A percentile compares a stretch with the other conserved stretches of the same genome.
These are phyloP conservation scores for Drosophila seclusa DNA, from an alignment of 2,888 invertebrate species.

Conservation along the genomic window DNA sequence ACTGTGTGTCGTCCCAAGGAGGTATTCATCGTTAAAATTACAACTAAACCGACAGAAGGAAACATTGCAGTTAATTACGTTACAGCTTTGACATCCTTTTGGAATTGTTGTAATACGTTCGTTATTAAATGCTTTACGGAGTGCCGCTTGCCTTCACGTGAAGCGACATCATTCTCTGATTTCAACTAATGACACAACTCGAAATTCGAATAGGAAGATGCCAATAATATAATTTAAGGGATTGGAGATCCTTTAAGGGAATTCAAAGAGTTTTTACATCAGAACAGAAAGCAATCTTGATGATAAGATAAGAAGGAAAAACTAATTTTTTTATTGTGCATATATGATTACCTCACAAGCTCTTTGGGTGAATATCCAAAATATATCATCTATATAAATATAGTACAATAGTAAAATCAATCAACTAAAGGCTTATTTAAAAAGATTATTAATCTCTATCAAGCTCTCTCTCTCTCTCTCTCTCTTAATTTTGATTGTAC, in stretches of 20 bases:
- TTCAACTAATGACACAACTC: background rate
- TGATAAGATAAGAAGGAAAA: background rate
- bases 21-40: background rate
- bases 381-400: background rate
- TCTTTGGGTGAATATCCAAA: background rate
- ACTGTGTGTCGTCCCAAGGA: constrained; percentile 7
- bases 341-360: background rate
- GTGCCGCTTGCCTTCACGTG: background rate
- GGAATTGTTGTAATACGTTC: background rate
- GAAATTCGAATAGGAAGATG: background rate
- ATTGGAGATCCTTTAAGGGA: background rate
- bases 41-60: background rate
- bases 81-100: background rate
- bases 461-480: too few species aligned
- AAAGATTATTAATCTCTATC: background rate
- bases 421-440: background rate
- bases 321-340: background rate
- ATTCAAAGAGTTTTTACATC: background rate
- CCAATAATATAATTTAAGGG: too few species aligned
- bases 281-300: background rate
- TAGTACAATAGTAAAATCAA: background rate
- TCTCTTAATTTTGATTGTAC: background rate
- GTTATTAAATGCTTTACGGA: background rate
- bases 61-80: background rate
- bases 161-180: background rate